Percentiles rank a stretch among this genome's conserved stretches.
Conservation (phyloP, 1,140 invertebrate genomes). For the Zaprionus capensis region DNA sequence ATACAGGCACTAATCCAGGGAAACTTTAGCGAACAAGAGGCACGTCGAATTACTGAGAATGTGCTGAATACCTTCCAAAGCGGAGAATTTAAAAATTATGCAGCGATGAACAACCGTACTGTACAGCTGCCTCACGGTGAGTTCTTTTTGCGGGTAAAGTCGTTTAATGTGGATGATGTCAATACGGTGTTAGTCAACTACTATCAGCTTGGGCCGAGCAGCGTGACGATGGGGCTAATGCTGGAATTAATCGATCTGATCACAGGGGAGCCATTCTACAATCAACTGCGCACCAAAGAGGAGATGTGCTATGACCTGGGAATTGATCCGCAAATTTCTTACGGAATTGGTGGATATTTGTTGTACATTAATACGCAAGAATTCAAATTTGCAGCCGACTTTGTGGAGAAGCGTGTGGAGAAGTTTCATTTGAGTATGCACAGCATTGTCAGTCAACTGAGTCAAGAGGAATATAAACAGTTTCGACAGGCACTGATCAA, state of each 20-base stretch:
- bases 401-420: slow-evolving; percentile 90
- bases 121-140: slow-evolving; percentile 88
- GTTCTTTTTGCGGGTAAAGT: slow-evolving; percentile 87
- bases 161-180: slow-evolving; percentile 89
- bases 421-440: slow-evolving; percentile 88
- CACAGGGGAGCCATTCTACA: slow-evolving; percentile 94
- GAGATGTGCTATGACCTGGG: slow-evolving; percentile 94
- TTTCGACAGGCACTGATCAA: slow-evolving; percentile 87
- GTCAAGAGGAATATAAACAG: slow-evolving; percentile 87
- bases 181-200: slow-evolving; percentile 95
- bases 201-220: slow-evolving; percentile 90
- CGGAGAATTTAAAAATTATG: slow-evolving; percentile 55
- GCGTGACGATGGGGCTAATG: slow-evolving; percentile 87
- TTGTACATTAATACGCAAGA: slow-evolving; percentile 90
- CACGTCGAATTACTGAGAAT: slow-evolving; percentile 85
- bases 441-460: slow-evolving; percentile 86
- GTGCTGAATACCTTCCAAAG: slow-evolving; percentile 73
- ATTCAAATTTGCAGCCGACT: slow-evolving; percentile 87
- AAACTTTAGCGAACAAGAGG: slow-evolving; percentile 88
- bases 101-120: slow-evolving; percentile 56
- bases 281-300: slow-evolving; percentile 93
- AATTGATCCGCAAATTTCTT: slow-evolving; percentile 87
- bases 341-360: slow-evolving; percentile 89
- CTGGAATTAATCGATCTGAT: slow-evolving; percentile 91
- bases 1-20: slow-evolving; percentile 54